phyloP scores from a whole-genome alignment of 1,140 invertebrate species.

The Drosophila simulans region DNA sequence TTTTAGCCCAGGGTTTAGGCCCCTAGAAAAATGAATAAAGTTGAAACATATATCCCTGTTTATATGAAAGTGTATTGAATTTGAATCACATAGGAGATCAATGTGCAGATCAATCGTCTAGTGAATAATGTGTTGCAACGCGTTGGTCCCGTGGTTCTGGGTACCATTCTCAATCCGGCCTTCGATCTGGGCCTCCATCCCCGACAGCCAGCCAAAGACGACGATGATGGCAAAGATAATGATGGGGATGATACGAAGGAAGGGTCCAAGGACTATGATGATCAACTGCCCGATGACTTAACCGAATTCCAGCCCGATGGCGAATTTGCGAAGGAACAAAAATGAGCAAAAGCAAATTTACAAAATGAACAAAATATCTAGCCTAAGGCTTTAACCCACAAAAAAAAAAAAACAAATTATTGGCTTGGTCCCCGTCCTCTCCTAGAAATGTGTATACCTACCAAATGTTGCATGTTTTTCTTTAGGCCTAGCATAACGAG shows the following conservation, averaged over 20 bases:
- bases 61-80: slow-evolving; percentile 44
- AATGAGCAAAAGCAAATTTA: neutral
- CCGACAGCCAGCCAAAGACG: slow-evolving; percentile 2
- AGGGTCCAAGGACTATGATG: slow-evolving; percentile 55
- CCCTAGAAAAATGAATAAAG: slow-evolving; percentile 1
- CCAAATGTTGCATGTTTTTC: slow-evolving; percentile 26
- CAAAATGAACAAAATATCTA: neutral
- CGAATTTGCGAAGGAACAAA: slow-evolving; percentile 48
- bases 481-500: slow-evolving; percentile 3
- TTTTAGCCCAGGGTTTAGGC: slow-evolving; percentile 21
- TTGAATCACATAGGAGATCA: slow-evolving; percentile 75
- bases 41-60: neutral
- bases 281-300: slow-evolving; percentile 57
- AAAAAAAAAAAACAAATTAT: slow-evolving; percentile 3
- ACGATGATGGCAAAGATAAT: slow-evolving; percentile 3
- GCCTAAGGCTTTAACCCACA: slow-evolving; percentile 18
- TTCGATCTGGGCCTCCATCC: slow-evolving; percentile 29
- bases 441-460: slow-evolving; percentile 1
- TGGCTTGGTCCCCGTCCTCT: slow-evolving; percentile 18
- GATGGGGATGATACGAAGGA: slow-evolving; percentile 1
- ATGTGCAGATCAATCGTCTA: slow-evolving; percentile 81
- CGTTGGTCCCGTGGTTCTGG: slow-evolving; percentile 73
- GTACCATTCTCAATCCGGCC: slow-evolving; percentile 70
- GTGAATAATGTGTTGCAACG: slow-evolving; percentile 78
- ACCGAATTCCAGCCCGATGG: slow-evolving; percentile 63